These are phyloP conservation scores for Sipha flava DNA, from an alignment of 1,140 invertebrate species.

Conservation along the genomic window DNA sequence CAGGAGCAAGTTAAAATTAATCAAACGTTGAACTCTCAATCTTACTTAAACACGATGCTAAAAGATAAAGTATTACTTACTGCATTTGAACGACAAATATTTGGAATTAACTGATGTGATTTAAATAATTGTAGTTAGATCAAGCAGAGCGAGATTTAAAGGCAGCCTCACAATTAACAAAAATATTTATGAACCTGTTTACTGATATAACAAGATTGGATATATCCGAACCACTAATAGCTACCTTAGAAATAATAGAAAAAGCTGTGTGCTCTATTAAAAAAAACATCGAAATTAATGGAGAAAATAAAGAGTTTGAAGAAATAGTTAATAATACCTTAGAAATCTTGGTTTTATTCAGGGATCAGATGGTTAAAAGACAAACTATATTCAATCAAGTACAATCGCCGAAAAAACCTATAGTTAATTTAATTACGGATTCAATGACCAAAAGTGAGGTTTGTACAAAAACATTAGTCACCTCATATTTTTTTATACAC, in stretches of 20 bases:
- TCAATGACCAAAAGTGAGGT: neutral
- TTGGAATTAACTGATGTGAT: neutral
- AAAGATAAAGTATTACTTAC: neutral
- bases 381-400: neutral
- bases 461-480: no score
- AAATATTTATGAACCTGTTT: neutral
- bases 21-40: constrained; percentile 6
- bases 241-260: neutral
- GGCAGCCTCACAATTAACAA: neutral
- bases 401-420: neutral
- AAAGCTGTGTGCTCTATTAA: neutral
- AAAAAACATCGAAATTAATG: neutral
- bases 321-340: neutral
- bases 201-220: neutral
- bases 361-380: neutral
- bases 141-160: neutral
- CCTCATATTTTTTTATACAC: no score
- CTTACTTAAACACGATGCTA: constrained; percentile 12
- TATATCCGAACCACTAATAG: neutral
- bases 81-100: neutral
- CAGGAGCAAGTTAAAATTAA: constrained; percentile 18
- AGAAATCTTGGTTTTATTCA: neutral
- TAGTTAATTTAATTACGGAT: neutral
- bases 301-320: constrained; percentile 1
- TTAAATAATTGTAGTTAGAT: neutral